Percentiles rank a stretch among this genome's conserved stretches.
phyloP scores from a whole-genome alignment of 2,113 vertebrate species.

The Prietella phreatophila region DNA sequence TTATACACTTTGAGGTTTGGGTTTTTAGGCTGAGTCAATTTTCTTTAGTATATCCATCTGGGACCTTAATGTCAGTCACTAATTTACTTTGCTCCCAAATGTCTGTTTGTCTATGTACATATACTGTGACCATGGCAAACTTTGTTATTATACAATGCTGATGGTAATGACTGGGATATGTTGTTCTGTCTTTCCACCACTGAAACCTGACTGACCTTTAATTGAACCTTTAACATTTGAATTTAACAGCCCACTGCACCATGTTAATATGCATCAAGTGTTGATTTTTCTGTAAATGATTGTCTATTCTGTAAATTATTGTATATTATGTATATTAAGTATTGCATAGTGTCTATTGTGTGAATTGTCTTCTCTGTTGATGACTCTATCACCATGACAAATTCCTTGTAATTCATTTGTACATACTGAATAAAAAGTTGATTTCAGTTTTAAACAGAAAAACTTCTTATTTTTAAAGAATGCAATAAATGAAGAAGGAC shows the following conservation, averaged over 20 bases:
- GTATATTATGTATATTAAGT: neutral
- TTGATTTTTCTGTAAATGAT: neutral
- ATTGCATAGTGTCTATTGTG: neutral
- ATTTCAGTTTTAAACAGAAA: neutral
- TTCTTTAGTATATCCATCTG: neutral
- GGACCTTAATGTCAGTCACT: neutral
- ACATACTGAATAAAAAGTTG: neutral
- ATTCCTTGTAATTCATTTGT: neutral
- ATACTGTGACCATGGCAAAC: conserved; percentile 9
- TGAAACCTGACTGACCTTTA: neutral
- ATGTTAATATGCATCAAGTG: neutral
- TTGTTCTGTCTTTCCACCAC: neutral
- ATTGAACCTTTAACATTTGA: neutral
- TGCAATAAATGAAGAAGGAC: too few species aligned
- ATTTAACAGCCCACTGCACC: neutral
- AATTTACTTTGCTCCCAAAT: neutral
- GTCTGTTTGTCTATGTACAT: conserved; percentile 5
- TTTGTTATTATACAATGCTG: neutral
- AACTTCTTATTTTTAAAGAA: neutral
- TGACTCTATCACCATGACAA: neutral
- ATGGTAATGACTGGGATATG: neutral
- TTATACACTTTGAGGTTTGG: conserved; percentile 11
- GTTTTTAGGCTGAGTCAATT: conserved; percentile 22
- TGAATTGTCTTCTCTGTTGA: neutral
- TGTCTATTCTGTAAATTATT: neutral